Evolutionary conservation across 2,113 vertebrate species (phyloP).

Genomic region (Colius striatus): DNA sequence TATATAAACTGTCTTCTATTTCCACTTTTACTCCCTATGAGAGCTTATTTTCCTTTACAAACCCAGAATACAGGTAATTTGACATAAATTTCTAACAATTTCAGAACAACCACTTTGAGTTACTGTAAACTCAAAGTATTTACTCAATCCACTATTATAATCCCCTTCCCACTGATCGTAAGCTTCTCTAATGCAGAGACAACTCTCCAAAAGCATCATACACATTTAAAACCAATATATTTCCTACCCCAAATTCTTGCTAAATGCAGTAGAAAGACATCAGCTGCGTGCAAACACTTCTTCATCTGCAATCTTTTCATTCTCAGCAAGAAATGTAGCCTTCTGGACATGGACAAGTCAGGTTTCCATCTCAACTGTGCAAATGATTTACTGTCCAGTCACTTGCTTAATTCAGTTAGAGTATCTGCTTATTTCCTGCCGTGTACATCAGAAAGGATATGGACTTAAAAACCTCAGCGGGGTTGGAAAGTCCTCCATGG

Average conservation of each 20-base stretch:
- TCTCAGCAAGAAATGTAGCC: neutral
- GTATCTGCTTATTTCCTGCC: neutral
- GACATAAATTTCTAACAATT: neutral
- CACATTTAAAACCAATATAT: neutral
- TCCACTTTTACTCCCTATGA: neutral
- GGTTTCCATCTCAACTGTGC: neutral
- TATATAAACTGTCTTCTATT: neutral
- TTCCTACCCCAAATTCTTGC: neutral
- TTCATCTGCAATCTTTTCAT: neutral
- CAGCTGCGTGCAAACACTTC: neutral
- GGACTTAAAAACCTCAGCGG: neutral
- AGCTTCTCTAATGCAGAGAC: neutral
- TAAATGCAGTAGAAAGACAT: neutral
- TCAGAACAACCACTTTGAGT: neutral
- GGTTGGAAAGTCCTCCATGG: neutral
- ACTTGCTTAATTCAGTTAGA: conserved; percentile 10
- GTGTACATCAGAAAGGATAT: neutral
- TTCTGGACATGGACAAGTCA: neutral
- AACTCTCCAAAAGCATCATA: neutral
- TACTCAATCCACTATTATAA: neutral
- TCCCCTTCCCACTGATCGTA: neutral
- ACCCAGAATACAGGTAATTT: neutral
- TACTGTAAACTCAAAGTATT: neutral
- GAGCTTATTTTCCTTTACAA: neutral
- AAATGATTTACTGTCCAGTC: neutral